These are phyloP conservation scores for Synchiropus splendidus DNA, from an alignment of 2,113 vertebrate genomes.

Conservation along the genomic window DNA sequence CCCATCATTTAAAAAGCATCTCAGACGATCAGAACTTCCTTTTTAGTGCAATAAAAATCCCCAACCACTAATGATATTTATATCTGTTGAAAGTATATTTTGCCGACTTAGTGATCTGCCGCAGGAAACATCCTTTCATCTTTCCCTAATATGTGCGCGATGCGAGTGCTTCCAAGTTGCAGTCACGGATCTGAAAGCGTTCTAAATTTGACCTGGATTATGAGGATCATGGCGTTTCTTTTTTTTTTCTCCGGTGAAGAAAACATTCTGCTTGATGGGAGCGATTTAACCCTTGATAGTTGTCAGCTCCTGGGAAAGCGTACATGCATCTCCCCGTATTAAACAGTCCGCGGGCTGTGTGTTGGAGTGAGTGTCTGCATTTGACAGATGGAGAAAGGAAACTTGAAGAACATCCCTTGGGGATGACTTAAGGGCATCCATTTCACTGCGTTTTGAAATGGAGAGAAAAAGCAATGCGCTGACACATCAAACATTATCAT, in stretches of 20 bases:
- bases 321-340: constrained; percentile 55
- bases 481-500: constrained; percentile 37
- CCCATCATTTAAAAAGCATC: background rate
- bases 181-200: constrained; percentile 15
- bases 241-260: too few relatives aligned
- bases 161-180: too few relatives aligned
- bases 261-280: constrained; percentile 49
- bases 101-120: constrained; percentile 8
- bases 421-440: constrained; percentile 47
- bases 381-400: constrained; percentile 58
- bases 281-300: constrained; percentile 49
- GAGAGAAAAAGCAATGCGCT: constrained; percentile 30
- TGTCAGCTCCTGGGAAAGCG: constrained; percentile 59
- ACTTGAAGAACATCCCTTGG: constrained; percentile 40
- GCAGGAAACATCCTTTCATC: constrained; percentile 13
- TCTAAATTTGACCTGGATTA: constrained; percentile 42
- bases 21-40: background rate
- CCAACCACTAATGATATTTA: constrained; percentile 4
- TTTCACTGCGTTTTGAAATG: constrained; percentile 47
- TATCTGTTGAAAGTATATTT: constrained; percentile 8
- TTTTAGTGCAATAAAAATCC: constrained; percentile 3
- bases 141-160: constrained; percentile 9
- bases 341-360: constrained; percentile 49
- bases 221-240: constrained; percentile 28
- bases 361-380: constrained; percentile 54